Evolutionary conservation across 1,140 invertebrate genomes (phyloP), one percentile per base, ranked within the genome.

Genomic region (Sarcophaga peregrina): DNA sequence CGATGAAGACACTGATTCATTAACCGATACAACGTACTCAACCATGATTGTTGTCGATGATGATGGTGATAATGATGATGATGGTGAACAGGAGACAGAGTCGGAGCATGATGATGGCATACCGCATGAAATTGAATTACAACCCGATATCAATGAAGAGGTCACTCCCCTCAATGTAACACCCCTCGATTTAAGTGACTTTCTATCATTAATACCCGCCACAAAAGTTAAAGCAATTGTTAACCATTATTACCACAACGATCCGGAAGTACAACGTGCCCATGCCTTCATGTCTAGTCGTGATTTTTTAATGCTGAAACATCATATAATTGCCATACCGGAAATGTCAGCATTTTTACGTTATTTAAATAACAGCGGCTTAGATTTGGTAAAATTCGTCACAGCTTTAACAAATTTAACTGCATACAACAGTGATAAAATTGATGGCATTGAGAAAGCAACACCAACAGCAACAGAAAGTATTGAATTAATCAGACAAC

Each of bases 201-300:
- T 90, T 72, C 73, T 90, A 58, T 84, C 87, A 0, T 62, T 90
- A 72, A 87, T 90, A 81, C 87, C 88, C 0, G 75, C 72, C 17
- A 81, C 52, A 0, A 85, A 88, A 75, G 86, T 90, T 6, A 85
- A 87, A 81, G 46, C 85, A 46, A 85, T 90, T 74, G 85, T 83
- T 17, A 81, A 81, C 72, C 86, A 86, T 54, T 90, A 88, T 58
- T 89, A 90, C 82, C 85, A 84, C n/a, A 84, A 88, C 11, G 88
- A 90, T 81, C 81, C 83, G 37, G 87, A 89, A 82, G 88, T 90
- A 46, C 87, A 88, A 52, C 84, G 86, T 8, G 88, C 85, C 9
- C 87, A 86, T 15, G 82, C 85, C 37, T 89, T 86, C 62, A 83
- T 90, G 7, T 83, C 74, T 81, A 87, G 86, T 81, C 72, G 73